A percentile compares a stretch with the other conserved stretches of the same genome.
These are phyloP conservation scores for Caenorhabditis briggsae DNA, from an alignment of 1,140 invertebrate genomes.

Conservation along the genomic window DNA sequence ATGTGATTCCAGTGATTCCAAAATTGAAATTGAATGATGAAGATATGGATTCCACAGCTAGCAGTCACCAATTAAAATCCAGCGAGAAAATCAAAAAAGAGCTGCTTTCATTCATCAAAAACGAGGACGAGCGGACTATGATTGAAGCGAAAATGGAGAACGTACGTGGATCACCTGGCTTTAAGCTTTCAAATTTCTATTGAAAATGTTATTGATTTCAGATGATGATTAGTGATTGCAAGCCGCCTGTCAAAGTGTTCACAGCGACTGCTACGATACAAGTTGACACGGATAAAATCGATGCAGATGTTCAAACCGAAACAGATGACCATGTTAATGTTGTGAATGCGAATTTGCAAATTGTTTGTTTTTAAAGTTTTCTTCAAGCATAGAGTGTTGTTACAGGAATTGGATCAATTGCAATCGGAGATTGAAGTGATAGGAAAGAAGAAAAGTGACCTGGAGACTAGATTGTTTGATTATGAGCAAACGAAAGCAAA, in stretches of 20 bases:
- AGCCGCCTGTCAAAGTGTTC: background rate
- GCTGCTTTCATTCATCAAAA: constrained; percentile 13
- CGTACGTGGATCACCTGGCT: background rate
- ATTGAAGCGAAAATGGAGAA: constrained; percentile 7
- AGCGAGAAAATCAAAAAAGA: constrained; percentile 29
- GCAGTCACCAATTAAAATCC: background rate
- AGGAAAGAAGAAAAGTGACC: background rate
- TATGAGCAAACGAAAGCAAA: constrained; percentile 3
- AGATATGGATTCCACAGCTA: background rate
- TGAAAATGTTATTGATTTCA: background rate
- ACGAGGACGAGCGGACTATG: constrained; percentile 17
- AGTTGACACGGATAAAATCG: constrained; percentile 11
- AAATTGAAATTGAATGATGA: background rate
- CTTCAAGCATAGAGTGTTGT: background rate
- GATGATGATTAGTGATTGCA: constrained; percentile 8
- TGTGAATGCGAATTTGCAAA: background rate
- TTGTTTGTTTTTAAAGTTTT: background rate
- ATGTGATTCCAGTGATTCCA: background rate
- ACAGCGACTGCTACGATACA: constrained; percentile 8
- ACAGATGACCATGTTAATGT: constrained; percentile 18
- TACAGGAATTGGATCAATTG: constrained; percentile 15
- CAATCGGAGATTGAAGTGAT: constrained; percentile 3
- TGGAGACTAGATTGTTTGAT: constrained; percentile 23
- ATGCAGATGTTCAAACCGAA: constrained; percentile 21
- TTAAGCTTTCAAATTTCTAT: background rate